These are phyloP conservation scores for Ganaspis sp. DNA, from an alignment of 1,140 invertebrate species.

Conservation along the genomic window DNA sequence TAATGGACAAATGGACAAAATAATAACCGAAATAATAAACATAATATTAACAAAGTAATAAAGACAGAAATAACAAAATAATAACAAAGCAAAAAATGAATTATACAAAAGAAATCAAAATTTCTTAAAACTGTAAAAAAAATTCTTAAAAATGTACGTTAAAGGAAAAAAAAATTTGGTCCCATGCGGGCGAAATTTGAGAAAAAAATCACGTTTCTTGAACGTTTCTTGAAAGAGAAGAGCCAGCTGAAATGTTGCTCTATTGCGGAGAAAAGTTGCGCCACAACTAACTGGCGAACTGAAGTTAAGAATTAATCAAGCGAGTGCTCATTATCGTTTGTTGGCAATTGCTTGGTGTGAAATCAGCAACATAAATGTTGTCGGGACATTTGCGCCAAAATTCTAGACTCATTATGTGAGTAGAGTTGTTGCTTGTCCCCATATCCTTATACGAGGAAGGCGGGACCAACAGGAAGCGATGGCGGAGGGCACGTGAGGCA, in stretches of 20 bases:
- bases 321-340: not conserved
- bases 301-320: not conserved
- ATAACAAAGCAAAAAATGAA: too few relatives aligned
- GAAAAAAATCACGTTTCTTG: too few relatives aligned
- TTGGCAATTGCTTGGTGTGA: not conserved
- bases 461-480: constrained; percentile 63
- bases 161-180: too few relatives aligned
- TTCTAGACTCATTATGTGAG: constrained; percentile 8
- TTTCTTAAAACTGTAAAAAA: too few relatives aligned
- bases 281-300: not conserved
- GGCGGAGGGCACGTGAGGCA: constrained; percentile 66
- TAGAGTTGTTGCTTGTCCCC: not conserved
- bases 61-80: too few relatives aligned
- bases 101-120: too few relatives aligned
- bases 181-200: too few relatives aligned
- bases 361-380: not conserved
- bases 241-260: not conserved
- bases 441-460: constrained; percentile 56
- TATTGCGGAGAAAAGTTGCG: not conserved
- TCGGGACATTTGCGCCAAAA: not conserved
- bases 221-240: too few relatives aligned
- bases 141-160: too few relatives aligned
- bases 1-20: too few relatives aligned
- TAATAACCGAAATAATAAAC: too few relatives aligned
- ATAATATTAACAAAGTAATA: too few relatives aligned